Percentiles rank a stretch among this genome's conserved stretches.
Evolutionary conservation across 2,888 invertebrate species (phyloP).

Genomic region (Nasonovia ribisnigri): DNA sequence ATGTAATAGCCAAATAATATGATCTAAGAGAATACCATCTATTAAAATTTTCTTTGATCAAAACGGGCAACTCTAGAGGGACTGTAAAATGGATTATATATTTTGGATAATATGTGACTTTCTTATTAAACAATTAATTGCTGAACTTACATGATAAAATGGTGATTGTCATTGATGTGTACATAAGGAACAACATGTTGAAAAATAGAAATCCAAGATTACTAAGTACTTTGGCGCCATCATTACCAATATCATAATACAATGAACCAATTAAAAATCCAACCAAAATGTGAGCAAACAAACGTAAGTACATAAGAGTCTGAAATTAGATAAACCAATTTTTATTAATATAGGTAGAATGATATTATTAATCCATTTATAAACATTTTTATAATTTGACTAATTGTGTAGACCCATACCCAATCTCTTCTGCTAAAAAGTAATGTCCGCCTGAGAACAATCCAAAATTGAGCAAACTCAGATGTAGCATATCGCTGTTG

Average conservation of each 20-base stretch:
- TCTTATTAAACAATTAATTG: conserved; percentile 14
- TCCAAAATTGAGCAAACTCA: conserved; percentile 86
- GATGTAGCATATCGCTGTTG: conserved; percentile 82
- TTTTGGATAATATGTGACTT: neutral
- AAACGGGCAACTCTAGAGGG: conserved; percentile 94
- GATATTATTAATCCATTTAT: neutral
- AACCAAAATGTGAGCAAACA: conserved; percentile 93
- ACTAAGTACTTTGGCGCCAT: conserved; percentile 94
- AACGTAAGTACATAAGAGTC: conserved; percentile 94
- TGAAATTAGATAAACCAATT: conserved; percentile 71
- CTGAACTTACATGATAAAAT: conserved; percentile 90
- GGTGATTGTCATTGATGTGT: conserved; percentile 99
- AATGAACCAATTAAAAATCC: conserved; percentile 94
- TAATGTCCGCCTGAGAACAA: conserved; percentile 86
- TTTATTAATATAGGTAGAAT: neutral
- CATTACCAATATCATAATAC: conserved; percentile 95
- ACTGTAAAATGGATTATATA: conserved; percentile 74
- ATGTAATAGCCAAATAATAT: conserved; percentile 94
- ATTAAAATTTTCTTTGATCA: conserved; percentile 95
- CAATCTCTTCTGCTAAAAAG: conserved; percentile 90
- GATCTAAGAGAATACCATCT: conserved; percentile 96
- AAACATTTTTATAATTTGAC: neutral
- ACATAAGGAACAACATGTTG: conserved; percentile 98
- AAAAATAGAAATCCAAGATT: conserved; percentile 98
- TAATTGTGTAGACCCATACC: conserved; percentile 73